phyloP scores from a whole-genome alignment of 2,888 invertebrate genomes.

The Epirrhoe alternata region DNA sequence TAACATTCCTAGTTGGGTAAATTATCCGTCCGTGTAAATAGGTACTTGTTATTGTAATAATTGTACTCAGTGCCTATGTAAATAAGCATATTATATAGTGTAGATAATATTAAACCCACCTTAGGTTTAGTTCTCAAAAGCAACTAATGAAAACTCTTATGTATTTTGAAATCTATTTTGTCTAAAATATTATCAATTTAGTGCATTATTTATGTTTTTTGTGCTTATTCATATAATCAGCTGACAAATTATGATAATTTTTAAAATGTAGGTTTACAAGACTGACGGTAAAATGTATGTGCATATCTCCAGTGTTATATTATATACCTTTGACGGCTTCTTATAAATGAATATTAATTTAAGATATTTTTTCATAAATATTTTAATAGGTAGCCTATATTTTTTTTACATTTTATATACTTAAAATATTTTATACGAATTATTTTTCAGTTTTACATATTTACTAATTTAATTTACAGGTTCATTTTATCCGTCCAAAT shows the following conservation, averaged over 20 bases:
- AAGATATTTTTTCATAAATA: too few species aligned
- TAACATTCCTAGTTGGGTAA: slow-evolving; percentile 18
- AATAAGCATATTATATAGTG: slow-evolving; percentile 27
- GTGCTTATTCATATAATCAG: background rate
- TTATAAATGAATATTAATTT: background rate
- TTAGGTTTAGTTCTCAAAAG: slow-evolving; percentile 21
- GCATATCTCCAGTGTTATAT: slow-evolving; percentile 1
- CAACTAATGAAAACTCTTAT: background rate
- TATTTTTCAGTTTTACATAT: slow-evolving; percentile 3
- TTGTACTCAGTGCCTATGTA: slow-evolving; percentile 34
- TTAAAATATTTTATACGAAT: slow-evolving; percentile 10
- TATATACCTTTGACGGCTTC: background rate
- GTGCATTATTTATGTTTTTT: too few species aligned
- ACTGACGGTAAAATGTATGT: background rate
- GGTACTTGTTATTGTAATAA: slow-evolving; percentile 16
- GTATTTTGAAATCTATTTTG: background rate
- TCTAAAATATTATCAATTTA: background rate
- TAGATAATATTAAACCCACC: slow-evolving; percentile 34
- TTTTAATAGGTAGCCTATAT: too few species aligned
- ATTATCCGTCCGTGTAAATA: slow-evolving; percentile 38
- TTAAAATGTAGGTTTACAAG: background rate
- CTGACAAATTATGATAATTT: background rate
- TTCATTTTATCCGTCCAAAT: slow-evolving; percentile 29
- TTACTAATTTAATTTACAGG: slow-evolving; percentile 10
- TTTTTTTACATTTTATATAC: too few species aligned